These are phyloP conservation scores for Dipus sagitta DNA, from an alignment of 2,797 vertebrate species.

Conservation along the genomic window DNA sequence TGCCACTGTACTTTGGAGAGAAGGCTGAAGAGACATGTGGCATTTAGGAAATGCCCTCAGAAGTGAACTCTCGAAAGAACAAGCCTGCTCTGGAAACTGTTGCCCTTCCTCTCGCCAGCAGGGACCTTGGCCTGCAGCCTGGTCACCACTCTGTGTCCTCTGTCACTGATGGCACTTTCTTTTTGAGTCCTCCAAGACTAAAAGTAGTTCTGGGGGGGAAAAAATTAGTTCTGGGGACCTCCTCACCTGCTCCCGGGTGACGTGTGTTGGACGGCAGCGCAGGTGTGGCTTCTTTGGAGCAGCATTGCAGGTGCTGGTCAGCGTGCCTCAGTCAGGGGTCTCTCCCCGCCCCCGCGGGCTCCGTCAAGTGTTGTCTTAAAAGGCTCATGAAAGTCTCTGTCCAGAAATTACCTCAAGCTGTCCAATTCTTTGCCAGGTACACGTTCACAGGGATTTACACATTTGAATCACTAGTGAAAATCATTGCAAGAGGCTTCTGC, in stretches of 20 bases:
- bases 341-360: too few species aligned
- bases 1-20: background rate
- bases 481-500: conserved; percentile 99
- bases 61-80: background rate
- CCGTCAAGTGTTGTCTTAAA: background rate
- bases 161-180: background rate
- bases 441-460: conserved; percentile 99
- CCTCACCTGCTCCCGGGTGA: background rate
- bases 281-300: background rate
- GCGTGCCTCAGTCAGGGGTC: background rate
- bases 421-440: conserved; percentile 91
- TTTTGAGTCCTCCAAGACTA: conserved; percentile 20
- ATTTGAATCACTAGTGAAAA: conserved; percentile 99
- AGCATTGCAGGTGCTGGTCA: background rate
- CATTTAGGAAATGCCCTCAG: background rate
- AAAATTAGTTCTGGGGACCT: background rate
- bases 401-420: conserved; percentile 10
- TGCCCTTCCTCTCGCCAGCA: background rate
- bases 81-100: background rate
- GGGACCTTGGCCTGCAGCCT: background rate
- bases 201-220: background rate
- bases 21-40: background rate
- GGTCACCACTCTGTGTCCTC: background rate
- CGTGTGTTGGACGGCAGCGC: background rate
- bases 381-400: background rate